Evolutionary conservation across 2,797 vertebrate genomes (phyloP).

Genomic region (Ataeniobius toweri): DNA sequence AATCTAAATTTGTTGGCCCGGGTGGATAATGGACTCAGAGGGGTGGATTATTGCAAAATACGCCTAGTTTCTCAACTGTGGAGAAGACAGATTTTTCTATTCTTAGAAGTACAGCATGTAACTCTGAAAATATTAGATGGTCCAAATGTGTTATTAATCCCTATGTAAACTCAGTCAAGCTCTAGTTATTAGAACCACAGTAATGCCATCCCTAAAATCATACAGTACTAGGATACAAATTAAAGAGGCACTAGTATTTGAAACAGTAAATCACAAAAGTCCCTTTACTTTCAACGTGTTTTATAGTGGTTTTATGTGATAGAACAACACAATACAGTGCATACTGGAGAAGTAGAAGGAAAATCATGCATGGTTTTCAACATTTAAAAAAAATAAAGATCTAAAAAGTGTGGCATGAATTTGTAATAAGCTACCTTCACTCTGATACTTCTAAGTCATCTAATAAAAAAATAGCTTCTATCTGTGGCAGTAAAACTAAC

Average conservation of each 20-base stretch:
- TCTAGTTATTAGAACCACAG: neutral
- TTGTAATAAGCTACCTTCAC: neutral
- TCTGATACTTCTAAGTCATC: neutral
- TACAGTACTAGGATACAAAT: neutral
- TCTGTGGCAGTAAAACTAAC: too few relatives aligned
- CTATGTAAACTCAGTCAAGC: neutral
- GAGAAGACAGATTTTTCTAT: neutral
- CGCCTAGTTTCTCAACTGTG: constrained; percentile 18
- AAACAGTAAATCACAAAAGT: neutral
- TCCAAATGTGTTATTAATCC: neutral
- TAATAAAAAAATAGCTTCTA: neutral
- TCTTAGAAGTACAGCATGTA: neutral
- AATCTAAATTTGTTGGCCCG: constrained; percentile 71
- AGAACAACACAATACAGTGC: neutral
- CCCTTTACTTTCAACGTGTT: neutral
- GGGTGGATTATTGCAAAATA: constrained; percentile 42
- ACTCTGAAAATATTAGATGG: constrained; percentile 3
- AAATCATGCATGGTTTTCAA: neutral
- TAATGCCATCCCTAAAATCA: neutral
- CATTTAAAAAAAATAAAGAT: neutral
- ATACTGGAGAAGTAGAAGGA: neutral
- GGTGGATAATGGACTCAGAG: constrained; percentile 61
- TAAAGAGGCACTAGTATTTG: neutral
- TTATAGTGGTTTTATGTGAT: neutral
- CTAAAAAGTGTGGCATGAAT: neutral